Evolutionary conservation across 2,113 vertebrate genomes (phyloP).

Genomic region (Dolichallabes microphthalmus): DNA sequence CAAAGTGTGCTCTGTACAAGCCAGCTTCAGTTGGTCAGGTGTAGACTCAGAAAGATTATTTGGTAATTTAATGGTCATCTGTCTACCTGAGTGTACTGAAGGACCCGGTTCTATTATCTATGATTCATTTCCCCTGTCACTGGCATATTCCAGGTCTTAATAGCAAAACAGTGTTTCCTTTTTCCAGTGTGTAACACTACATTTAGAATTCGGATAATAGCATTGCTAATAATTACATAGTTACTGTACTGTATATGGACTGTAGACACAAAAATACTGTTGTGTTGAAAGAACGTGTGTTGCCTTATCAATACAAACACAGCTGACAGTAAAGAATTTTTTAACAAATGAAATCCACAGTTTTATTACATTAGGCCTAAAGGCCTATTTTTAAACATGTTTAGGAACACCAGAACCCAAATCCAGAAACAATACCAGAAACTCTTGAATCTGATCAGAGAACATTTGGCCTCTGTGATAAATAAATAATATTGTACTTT

Average conservation of each 20-base stretch:
- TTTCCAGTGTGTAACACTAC: not conserved
- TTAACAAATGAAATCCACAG: not conserved
- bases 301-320: not conserved
- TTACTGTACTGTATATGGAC: not conserved
- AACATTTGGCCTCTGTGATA: too few species aligned
- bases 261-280: too few species aligned
- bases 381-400: not conserved
- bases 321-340: not conserved
- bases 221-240: not conserved
- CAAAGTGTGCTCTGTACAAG: too few species aligned
- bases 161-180: not conserved
- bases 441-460: not conserved
- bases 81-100: too few species aligned
- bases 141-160: not conserved
- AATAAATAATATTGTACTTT: not conserved
- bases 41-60: too few species aligned
- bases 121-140: too few species aligned
- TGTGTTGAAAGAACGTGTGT: too few species aligned
- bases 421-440: not conserved
- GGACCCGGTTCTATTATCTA: too few species aligned
- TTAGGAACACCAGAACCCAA: not conserved
- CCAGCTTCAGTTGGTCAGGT: too few species aligned
- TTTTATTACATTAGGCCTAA: conserved; percentile 2
- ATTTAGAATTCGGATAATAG: not conserved
- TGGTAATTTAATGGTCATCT: too few species aligned